These are phyloP conservation scores for Oryzias dopingdopingensis DNA, from an alignment of 2,797 vertebrate genomes.

Conservation along the genomic window DNA sequence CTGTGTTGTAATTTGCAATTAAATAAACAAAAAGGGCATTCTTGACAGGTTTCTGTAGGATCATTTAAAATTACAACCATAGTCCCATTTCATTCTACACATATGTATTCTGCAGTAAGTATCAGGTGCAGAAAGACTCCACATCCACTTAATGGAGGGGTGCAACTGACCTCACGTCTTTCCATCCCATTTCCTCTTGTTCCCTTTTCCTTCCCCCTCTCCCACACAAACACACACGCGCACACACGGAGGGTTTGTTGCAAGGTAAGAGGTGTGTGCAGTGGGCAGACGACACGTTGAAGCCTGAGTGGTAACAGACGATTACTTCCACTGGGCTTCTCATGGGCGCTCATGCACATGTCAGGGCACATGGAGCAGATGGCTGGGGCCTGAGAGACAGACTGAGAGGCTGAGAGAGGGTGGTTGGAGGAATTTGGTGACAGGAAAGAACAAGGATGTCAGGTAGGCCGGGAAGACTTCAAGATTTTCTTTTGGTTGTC, in stretches of 20 bases:
- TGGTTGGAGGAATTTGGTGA: conserved; percentile 24
- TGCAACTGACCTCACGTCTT: conserved; percentile 23
- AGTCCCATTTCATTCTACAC: background rate
- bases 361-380: conserved; percentile 71
- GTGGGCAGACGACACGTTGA: conserved; percentile 70
- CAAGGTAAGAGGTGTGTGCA: conserved; percentile 59
- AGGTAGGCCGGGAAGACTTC: background rate
- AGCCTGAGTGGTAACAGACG: conserved; percentile 69
- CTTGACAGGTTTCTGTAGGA: background rate
- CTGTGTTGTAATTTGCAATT: no score
- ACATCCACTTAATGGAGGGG: conserved; percentile 27
- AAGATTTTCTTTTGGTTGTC: background rate
- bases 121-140: conserved; percentile 39
- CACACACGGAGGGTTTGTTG: conserved; percentile 27
- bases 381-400: conserved; percentile 49
- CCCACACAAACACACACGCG: background rate
- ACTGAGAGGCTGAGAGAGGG: conserved; percentile 28
- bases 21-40: no score
- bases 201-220: background rate
- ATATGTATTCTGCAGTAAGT: conserved; percentile 15
- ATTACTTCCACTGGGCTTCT: conserved; percentile 75
- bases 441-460: conserved; percentile 19
- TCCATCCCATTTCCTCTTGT: conserved; percentile 7
- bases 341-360: conserved; percentile 65
- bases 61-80: background rate